A percentile compares a stretch with the other conserved stretches of the same genome.
These are phyloP conservation scores for Rallus crepitans DNA, from an alignment of 2,797 vertebrate genomes.

Conservation along the genomic window DNA sequence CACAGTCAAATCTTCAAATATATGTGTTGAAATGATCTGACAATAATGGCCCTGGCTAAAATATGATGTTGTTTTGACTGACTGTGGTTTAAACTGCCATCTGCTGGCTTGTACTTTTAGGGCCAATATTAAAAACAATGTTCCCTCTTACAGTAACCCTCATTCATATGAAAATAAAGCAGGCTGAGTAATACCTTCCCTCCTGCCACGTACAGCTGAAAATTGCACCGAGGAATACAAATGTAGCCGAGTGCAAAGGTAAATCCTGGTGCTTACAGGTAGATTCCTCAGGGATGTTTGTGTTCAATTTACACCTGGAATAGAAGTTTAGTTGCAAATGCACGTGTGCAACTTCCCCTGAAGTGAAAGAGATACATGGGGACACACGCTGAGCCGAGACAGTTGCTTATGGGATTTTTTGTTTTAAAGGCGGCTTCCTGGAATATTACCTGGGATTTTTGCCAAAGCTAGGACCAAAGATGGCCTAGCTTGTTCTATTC, in stretches of 20 bases:
- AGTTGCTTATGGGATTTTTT: background rate
- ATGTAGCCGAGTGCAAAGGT: background rate
- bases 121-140: constrained; percentile 48
- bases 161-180: constrained; percentile 53
- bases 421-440: constrained; percentile 27
- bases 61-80: constrained; percentile 55
- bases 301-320: constrained; percentile 21
- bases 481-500: background rate
- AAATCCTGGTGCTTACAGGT: background rate
- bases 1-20: constrained; percentile 1
- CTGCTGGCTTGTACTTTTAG: constrained; percentile 71
- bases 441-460: constrained; percentile 41
- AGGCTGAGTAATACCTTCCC: constrained; percentile 13
- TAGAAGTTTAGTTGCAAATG: background rate
- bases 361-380: background rate
- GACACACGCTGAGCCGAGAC: background rate
- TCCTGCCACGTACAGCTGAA: background rate
- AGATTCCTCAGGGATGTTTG: constrained; percentile 38
- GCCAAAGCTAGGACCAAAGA: constrained; percentile 28
- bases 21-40: constrained; percentile 11
- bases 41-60: constrained; percentile 48
- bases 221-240: constrained; percentile 5
- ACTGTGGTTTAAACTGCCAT: constrained; percentile 74
- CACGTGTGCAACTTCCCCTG: background rate
- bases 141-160: constrained; percentile 43